These are phyloP conservation scores for Apotomis turbidana DNA, from an alignment of 2,888 invertebrate genomes.

Conservation along the genomic window DNA sequence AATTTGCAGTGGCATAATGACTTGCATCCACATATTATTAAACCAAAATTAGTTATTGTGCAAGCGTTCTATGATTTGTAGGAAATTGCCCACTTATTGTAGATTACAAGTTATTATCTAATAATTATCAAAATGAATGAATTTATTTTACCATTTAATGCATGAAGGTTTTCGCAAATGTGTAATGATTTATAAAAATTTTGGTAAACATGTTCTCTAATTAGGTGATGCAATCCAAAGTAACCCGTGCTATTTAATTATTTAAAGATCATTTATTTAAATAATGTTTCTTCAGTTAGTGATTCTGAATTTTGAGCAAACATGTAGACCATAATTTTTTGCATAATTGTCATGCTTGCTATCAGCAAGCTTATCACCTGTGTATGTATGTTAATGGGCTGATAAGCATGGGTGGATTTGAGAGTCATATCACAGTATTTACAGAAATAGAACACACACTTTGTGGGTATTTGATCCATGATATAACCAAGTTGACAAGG, in stretches of 20 bases:
- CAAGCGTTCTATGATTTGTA: neutral
- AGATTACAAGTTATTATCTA: neutral
- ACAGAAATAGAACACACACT: neutral
- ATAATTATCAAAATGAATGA: no score
- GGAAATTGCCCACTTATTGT: neutral
- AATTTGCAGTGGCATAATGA: constrained; percentile 11
- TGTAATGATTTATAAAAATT: no score
- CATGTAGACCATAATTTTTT: no score
- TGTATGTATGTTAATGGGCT: neutral
- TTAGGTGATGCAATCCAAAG: no score
- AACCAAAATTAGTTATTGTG: constrained; percentile 11
- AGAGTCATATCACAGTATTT: neutral
- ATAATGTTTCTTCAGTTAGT: no score
- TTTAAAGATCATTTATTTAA: no score
- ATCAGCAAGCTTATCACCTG: neutral
- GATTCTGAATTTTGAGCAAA: no score
- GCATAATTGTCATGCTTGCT: neutral
- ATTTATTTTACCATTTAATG: neutral
- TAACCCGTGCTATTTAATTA: no score
- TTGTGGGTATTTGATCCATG: neutral
- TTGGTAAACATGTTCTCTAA: no score
- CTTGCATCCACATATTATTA: neutral
- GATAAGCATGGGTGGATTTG: neutral
- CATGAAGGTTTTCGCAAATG: no score
- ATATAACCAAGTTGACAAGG: neutral